Evolutionary conservation across 2,113 vertebrate genomes (phyloP).

Genomic region (Grammomys surdaster): DNA sequence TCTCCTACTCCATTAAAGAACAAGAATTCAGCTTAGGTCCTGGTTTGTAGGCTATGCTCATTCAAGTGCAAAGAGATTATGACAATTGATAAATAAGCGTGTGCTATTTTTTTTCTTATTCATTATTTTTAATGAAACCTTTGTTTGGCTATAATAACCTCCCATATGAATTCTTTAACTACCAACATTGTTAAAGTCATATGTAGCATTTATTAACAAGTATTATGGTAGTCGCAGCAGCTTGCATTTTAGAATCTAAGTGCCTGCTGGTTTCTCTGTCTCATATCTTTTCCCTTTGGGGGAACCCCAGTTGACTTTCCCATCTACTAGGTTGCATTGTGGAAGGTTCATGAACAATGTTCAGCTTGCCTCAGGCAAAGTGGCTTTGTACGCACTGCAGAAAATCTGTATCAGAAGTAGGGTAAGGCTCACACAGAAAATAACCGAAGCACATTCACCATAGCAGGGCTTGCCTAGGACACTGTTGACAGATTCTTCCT

Average conservation of each 20-base stretch:
- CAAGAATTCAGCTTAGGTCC: neutral
- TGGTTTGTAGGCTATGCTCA: neutral
- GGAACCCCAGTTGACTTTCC: neutral
- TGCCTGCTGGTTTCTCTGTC: neutral
- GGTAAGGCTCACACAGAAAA: neutral
- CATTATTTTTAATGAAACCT: slow-evolving; percentile 42
- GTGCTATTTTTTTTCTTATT: neutral
- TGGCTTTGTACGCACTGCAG: neutral
- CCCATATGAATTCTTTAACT: slow-evolving; percentile 20
- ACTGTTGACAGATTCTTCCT: neutral
- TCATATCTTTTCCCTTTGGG: neutral
- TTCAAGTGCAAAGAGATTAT: slow-evolving; percentile 41
- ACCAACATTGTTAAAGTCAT: neutral
- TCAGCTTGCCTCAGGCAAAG: neutral
- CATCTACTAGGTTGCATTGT: neutral
- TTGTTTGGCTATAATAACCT: slow-evolving; percentile 22
- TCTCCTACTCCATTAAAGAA: neutral
- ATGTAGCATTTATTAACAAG: slow-evolving; percentile 24
- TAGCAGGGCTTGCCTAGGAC: neutral
- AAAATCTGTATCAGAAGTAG: neutral
- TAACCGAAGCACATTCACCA: neutral
- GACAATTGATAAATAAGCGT: slow-evolving; percentile 27
- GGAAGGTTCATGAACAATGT: neutral
- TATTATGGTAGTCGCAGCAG: neutral
- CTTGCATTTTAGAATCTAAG: slow-evolving; percentile 38